A percentile compares a stretch with the other conserved stretches of the same genome.
phyloP scores from a whole-genome alignment of 2,797 vertebrate genomes.

The Potorous gilbertii region DNA sequence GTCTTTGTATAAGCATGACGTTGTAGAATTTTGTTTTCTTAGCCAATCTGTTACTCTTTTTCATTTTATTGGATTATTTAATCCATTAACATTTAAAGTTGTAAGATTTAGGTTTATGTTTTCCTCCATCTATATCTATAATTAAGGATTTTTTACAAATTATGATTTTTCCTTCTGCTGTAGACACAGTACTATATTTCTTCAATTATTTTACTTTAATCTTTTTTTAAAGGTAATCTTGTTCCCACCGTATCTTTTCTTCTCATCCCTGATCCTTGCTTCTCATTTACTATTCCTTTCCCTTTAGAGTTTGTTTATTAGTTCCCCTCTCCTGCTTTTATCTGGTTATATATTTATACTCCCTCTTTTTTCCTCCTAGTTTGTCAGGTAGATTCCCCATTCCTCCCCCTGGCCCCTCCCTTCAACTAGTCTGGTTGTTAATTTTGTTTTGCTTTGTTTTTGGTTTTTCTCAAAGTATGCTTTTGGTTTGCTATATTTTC shows the following conservation, averaged over 20 bases:
- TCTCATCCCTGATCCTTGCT: neutral
- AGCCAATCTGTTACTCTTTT: neutral
- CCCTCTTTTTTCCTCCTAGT: neutral
- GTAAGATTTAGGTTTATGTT: neutral
- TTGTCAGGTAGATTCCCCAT: neutral
- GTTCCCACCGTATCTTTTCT: neutral
- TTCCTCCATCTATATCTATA: neutral
- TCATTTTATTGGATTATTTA: neutral
- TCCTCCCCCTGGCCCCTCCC: neutral
- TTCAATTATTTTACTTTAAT: neutral
- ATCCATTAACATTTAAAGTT: neutral
- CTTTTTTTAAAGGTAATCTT: neutral
- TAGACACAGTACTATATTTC: neutral
- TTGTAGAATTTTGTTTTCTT: neutral
- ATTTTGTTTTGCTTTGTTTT: neutral
- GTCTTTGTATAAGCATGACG: neutral
- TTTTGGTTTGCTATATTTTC: neutral
- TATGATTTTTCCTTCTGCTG: neutral
- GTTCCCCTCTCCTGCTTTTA: neutral
- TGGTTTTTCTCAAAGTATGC: neutral
- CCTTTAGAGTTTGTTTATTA: neutral
- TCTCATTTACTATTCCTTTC: neutral
- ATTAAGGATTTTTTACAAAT: neutral
- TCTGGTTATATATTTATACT: neutral
- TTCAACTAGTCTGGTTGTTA: neutral